phyloP scores from a whole-genome alignment of 2,888 invertebrate species.

The Chalcis sispes region DNA sequence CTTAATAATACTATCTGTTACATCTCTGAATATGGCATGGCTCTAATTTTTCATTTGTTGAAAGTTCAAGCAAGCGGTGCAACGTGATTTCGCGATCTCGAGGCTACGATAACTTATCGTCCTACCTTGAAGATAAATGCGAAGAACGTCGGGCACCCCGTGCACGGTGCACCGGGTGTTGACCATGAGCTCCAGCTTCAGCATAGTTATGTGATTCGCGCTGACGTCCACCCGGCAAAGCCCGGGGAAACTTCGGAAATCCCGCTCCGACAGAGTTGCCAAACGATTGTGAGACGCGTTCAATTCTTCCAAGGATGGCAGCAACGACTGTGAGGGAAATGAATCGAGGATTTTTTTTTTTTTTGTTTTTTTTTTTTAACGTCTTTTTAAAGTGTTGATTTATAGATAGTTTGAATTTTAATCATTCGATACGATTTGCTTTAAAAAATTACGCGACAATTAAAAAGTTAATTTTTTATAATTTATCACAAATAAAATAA shows the following conservation, averaged over 20 bases:
- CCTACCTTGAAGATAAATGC: conserved; percentile 88
- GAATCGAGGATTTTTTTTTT: background rate
- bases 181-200: conserved; percentile 86
- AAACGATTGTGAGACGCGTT: conserved; percentile 88
- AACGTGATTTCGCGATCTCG: no score
- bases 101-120: background rate
- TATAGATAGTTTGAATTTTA: no score
- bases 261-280: conserved; percentile 83
- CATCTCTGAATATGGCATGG: no score
- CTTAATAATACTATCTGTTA: no score
- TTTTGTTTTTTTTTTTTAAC: no score
- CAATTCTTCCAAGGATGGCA: conserved; percentile 86
- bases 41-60: no score
- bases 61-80: no score
- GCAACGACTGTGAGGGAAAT: conserved; percentile 80
- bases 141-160: conserved; percentile 86
- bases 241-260: conserved; percentile 89
- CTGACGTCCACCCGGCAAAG: conserved; percentile 89
- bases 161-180: conserved; percentile 89
- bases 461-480: no score
- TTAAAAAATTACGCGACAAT: no score
- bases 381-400: no score
- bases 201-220: conserved; percentile 84
- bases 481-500: no score
- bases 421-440: no score